Evolutionary conservation across 2,113 vertebrate species (phyloP).

Genomic region (Ginglymostoma cirratum): DNA sequence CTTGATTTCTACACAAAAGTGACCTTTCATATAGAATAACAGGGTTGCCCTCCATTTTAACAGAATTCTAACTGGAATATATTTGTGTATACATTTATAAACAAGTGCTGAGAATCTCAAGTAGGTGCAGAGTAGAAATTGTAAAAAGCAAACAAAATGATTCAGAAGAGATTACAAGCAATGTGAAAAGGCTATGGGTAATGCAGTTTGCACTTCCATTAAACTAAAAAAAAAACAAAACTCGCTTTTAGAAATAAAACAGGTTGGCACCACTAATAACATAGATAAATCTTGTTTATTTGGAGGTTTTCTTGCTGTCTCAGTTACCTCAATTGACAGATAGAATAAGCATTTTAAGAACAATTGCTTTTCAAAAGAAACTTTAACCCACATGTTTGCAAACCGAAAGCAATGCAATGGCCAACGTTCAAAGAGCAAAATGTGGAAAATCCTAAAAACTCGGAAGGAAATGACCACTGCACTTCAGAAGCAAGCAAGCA

Average conservation of each 20-base stretch:
- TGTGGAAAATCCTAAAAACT: slow-evolving; percentile 31
- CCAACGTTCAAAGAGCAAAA: not conserved
- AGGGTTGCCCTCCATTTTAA: not conserved
- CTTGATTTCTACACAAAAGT: slow-evolving; percentile 48
- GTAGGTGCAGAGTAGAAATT: too few relatives aligned
- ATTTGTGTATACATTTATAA: too few relatives aligned
- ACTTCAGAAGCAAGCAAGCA: slow-evolving; percentile 4
- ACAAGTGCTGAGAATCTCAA: not conserved
- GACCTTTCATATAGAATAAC: not conserved
- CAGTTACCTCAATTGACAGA: not conserved
- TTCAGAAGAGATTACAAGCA: not conserved
- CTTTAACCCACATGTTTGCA: not conserved
- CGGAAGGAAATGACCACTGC: slow-evolving; percentile 30
- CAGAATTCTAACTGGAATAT: too few relatives aligned
- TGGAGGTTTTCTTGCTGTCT: not conserved
- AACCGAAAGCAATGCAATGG: not conserved
- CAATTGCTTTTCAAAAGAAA: not conserved
- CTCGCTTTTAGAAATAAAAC: not conserved
- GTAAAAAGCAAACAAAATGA: not conserved
- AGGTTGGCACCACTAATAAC: not conserved
- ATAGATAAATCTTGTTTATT: not conserved
- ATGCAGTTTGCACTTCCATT: not conserved
- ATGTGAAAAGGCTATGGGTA: not conserved
- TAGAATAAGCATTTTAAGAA: not conserved
- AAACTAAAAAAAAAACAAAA: not conserved